Evolutionary conservation across 2,888 invertebrate genomes (phyloP), one percentile per base, ranked within the genome.

Genomic region (Willowsia nigromaculata): DNA sequence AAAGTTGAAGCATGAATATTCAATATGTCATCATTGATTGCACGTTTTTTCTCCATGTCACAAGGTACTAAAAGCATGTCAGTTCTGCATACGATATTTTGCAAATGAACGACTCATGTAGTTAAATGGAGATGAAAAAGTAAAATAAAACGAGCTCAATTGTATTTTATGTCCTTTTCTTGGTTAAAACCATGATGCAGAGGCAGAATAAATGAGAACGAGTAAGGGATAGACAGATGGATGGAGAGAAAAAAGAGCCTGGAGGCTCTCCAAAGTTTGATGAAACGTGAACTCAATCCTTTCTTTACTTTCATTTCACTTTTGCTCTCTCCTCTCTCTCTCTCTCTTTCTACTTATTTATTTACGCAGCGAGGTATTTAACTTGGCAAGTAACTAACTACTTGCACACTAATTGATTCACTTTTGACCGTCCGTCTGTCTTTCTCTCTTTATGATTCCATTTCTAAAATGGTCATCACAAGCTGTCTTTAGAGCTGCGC

Each of bases 181-280:
- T 40, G 40, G n/a, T n/a, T n/a, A n/a, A n/a, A n/a, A n/a, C n/a
- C n/a, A n/a, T 53, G 7, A 59, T 25, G 37, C 3, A 59, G 22
- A 43, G n/a, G 30, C 18, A 83, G 22, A 71, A 83, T n/a, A n/a
- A n/a, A n/a, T n/a, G 30, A 30, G 13, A 40, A 13, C 9, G 11
- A 68, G 68, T 11, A 0, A 40, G 22, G 22, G 68, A n/a, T n/a
- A n/a, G n/a, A n/a, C n/a, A n/a, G n/a, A n/a, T n/a, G n/a, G n/a
- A n/a, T n/a, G 11, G 15, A 15, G 15, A 62, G 30, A 30, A 62
- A 37, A 33, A 30, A 68, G 65, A 9, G 85, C 74, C 85, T 84
- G 74, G 37, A 85, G 85, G 78, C 85, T 76, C 85, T 85, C 78
- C 25, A 78, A 85, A 78, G 78, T 65, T 85, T 65, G 85, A 85